phyloP scores from a whole-genome alignment of 2,888 invertebrate genomes.

The Parascotia fuliginaria region DNA sequence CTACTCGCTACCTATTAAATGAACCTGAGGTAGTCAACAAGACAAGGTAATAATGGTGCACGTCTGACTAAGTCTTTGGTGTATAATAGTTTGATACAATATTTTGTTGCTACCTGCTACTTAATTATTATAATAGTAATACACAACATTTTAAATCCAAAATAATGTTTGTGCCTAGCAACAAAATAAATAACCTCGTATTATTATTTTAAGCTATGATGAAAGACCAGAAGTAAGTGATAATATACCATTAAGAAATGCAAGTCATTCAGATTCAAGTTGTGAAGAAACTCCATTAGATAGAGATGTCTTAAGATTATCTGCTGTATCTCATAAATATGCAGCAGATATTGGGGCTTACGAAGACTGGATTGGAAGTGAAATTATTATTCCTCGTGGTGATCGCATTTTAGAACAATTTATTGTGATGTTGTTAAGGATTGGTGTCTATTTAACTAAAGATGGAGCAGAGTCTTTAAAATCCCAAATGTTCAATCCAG shows the following conservation, averaged over 20 bases:
- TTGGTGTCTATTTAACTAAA: constrained; percentile 61
- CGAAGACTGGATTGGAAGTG: constrained; percentile 72
- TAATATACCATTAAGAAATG: constrained; percentile 29
- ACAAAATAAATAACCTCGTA: neutral
- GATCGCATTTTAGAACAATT: constrained; percentile 80
- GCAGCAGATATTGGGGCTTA: constrained; percentile 58
- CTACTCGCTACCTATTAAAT: too few species aligned
- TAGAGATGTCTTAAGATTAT: constrained; percentile 38
- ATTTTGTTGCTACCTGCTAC: too few species aligned
- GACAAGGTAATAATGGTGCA: too few species aligned
- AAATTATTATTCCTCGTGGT: constrained; percentile 68
- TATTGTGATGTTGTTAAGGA: constrained; percentile 70
- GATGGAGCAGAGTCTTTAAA: constrained; percentile 46
- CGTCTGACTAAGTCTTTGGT: too few species aligned
- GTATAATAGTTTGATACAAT: too few species aligned
- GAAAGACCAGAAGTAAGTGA: constrained; percentile 43
- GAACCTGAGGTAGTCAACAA: too few species aligned
- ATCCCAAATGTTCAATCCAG: constrained; percentile 38
- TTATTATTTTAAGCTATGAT: constrained; percentile 53
- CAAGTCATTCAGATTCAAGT: constrained; percentile 42
- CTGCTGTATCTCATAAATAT: constrained; percentile 47
- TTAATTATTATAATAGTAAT: too few species aligned
- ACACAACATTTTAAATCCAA: too few species aligned
- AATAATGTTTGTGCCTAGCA: too few species aligned
- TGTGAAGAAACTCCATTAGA: constrained; percentile 46